Conservation (phyloP, 2,888 invertebrate species). For the Pimpla rufipes region DNA sequence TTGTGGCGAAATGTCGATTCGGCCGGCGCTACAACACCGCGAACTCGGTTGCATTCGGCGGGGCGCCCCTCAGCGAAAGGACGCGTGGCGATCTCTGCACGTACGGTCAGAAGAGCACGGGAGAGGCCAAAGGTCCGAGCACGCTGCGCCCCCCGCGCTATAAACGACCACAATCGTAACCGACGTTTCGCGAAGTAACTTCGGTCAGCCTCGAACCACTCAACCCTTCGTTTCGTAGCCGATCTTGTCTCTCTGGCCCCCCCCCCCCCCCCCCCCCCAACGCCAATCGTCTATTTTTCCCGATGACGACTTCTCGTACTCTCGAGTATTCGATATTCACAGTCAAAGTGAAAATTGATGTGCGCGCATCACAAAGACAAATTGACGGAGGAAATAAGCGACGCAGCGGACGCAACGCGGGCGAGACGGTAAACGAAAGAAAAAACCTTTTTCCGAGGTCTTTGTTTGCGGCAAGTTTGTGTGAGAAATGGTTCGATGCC, state of each 20-base stretch:
- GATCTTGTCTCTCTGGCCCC: conserved; percentile 7
- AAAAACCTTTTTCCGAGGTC: not conserved
- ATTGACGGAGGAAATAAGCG: not conserved
- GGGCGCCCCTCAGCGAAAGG: no score
- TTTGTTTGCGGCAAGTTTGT: conserved; percentile 10
- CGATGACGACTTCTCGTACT: not conserved
- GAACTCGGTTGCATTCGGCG: conserved; percentile 14
- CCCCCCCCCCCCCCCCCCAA: no score
- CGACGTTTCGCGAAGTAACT: conserved; percentile 42
- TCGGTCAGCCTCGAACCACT: conserved; percentile 16
- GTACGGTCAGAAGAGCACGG: no score
- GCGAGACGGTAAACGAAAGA: not conserved
- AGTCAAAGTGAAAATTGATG: not conserved
- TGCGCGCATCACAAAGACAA: not conserved
- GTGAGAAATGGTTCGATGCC: conserved; percentile 70
- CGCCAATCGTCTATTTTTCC: not conserved
- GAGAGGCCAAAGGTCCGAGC: conserved; percentile 33
- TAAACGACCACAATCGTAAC: conserved; percentile 34
- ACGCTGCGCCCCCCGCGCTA: conserved; percentile 1
- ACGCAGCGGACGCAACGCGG: not conserved
- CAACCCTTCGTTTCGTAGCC: not conserved
- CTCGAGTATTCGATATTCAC: not conserved
- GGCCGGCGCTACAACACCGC: not conserved
- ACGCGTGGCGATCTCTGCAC: no score
- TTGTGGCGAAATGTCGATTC: conserved; percentile 28